phyloP scores from a whole-genome alignment of 2,888 invertebrate species.

The Neoaliturus tenellus region DNA sequence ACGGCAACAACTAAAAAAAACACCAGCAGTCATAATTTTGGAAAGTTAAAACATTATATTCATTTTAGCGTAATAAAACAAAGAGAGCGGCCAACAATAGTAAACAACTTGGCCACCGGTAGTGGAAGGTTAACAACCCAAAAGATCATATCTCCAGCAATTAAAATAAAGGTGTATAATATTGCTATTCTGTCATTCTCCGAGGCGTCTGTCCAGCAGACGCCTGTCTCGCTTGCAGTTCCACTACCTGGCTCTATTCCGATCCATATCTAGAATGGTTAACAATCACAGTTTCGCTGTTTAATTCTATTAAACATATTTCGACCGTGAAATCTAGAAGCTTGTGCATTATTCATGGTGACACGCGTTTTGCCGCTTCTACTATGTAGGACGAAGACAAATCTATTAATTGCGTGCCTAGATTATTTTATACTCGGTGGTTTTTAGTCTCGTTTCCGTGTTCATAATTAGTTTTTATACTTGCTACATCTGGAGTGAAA shows the following conservation, averaged over 20 bases:
- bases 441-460: background rate
- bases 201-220: background rate
- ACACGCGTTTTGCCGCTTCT: constrained; percentile 11
- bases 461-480: background rate
- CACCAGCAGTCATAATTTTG: no score
- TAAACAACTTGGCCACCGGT: background rate
- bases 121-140: background rate
- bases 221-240: background rate
- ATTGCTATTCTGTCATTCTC: background rate
- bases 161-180: constrained; percentile 8
- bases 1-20: no score
- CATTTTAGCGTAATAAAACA: background rate
- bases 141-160: background rate
- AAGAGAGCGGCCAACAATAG: background rate
- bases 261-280: constrained; percentile 1
- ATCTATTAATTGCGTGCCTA: constrained; percentile 29
- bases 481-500: no score
- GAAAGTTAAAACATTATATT: no score
- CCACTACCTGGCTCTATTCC: background rate
- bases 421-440: background rate
- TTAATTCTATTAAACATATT: constrained; percentile 44
- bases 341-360: constrained; percentile 7
- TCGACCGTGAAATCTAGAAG: constrained; percentile 31
- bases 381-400: constrained; percentile 10
- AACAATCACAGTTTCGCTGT: constrained; percentile 3